Evolutionary conservation across 2,113 vertebrate species (phyloP), one percentile per base, ranked within the genome.

Genomic region (Lagopus muta): DNA sequence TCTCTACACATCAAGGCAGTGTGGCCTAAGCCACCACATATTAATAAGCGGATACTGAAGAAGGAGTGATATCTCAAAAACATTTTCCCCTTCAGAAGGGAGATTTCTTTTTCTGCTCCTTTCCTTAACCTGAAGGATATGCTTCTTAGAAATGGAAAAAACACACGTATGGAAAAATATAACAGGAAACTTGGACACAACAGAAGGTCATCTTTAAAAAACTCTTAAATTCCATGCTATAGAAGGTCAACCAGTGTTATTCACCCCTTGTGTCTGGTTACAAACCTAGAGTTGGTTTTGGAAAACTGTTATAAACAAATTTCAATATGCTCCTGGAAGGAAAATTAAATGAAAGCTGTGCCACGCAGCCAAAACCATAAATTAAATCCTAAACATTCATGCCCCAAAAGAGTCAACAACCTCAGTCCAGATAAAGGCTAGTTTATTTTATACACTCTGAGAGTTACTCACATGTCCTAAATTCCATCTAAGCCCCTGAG

Each of bases 111-210:
- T 85, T 67, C 61, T 75, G 22, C 16, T 92, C 20, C 13, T 24
- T 90, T 92, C 61, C 52, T 65, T 74, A 67, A 42, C 48, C 32
- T 69, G 71, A 75, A 90, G 6, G 67, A 72, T n/a, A 66, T 0
- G 0, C 66, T 84, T 72, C 65, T 94, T 91, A 76, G 80, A 94
- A 94, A 89, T 66, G 66, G 73, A 81, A 94, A 94, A 92, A 86
- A 74, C 60, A 72, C 61, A 40, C 65, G 24, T 34, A 36, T 78
- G 79, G 64, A 89, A 95, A 96, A 91, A 74, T 61, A 10, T 74
- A 88, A 92, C 61, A 88, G 69, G 82, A 90, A 91, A 90, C 76
- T 64, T 72, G 57, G 79, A 40, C 8, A 6, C 86, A 93, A 86
- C 79, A 90, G 86, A 67, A 94, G 67, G 73, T 82, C 76, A 88